Conservation (phyloP, 2,888 invertebrate species). For the Nomada ferruginata region DNA sequence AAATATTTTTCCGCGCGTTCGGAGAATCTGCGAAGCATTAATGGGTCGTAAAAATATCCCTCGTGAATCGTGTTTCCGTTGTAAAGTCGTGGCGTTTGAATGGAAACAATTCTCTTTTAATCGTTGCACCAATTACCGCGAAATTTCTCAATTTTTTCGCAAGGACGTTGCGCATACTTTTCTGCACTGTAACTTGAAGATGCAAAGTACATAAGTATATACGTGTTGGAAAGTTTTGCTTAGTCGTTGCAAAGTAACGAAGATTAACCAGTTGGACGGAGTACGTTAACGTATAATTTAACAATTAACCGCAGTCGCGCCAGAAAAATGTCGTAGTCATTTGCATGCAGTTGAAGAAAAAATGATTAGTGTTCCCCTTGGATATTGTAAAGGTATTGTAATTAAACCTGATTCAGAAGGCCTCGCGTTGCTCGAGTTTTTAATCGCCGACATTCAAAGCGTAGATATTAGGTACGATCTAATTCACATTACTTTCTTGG, state of each 20-base stretch:
- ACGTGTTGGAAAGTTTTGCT: conserved; percentile 12
- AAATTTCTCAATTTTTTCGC: conserved; percentile 30
- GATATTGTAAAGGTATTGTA: not conserved
- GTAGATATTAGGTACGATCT: conserved; percentile 44
- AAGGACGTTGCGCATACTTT: conserved; percentile 35
- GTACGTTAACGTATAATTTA: not conserved
- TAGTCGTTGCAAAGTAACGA: not conserved
- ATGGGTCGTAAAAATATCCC: conserved; percentile 8
- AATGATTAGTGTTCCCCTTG: not conserved
- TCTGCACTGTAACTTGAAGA: conserved; percentile 1
- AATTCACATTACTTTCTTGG: conserved; percentile 63
- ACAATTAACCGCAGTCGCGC: not conserved
- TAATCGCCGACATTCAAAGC: conserved; percentile 12
- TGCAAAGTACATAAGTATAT: not conserved
- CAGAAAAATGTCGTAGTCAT: too few species aligned
- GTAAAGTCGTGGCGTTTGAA: not conserved
- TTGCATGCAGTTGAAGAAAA: not conserved
- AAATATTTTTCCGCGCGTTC: not conserved
- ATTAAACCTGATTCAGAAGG: conserved; percentile 25
- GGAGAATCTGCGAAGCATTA: not conserved
- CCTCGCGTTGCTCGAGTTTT: conserved; percentile 43
- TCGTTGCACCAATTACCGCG: conserved; percentile 20
- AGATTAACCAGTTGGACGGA: not conserved
- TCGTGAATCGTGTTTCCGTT: conserved; percentile 8
- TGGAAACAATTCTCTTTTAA: conserved; percentile 37